A percentile compares a stretch with the other conserved stretches of the same genome.
These are phyloP conservation scores for Acronicta aceris DNA, from an alignment of 2,888 invertebrate genomes.

Conservation along the genomic window DNA sequence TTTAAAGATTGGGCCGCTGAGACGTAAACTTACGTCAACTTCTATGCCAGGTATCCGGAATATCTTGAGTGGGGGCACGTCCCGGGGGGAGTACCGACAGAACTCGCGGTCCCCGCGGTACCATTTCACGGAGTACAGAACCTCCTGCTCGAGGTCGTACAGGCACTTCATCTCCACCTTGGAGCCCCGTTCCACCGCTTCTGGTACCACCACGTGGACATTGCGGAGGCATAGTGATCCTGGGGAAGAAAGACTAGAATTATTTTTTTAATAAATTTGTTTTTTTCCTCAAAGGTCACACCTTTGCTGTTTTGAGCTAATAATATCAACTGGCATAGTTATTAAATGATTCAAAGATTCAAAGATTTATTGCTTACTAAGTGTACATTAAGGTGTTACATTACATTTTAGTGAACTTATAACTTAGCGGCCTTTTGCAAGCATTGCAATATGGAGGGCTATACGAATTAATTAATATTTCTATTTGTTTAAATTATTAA, in stretches of 20 bases:
- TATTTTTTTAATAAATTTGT: no score
- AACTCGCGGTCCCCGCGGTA: constrained; percentile 91
- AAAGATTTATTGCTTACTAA: no score
- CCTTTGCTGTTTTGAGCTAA: no score
- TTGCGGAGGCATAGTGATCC: constrained; percentile 87
- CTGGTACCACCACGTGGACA: constrained; percentile 91
- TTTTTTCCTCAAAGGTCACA: no score
- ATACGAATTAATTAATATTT: no score
- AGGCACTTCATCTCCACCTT: constrained; percentile 90
- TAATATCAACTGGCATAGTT: no score
- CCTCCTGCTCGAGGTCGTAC: constrained; percentile 91
- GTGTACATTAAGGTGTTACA: no score
- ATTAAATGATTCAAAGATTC: no score
- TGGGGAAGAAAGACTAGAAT: constrained; percentile 54
- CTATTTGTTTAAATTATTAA: no score
- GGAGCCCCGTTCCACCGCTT: constrained; percentile 90
- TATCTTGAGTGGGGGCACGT: constrained; percentile 90
- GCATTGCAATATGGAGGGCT: no score
- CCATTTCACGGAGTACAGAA: constrained; percentile 92
- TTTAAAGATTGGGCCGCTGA: constrained; percentile 14
- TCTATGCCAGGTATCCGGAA: constrained; percentile 90
- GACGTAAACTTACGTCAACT: constrained; percentile 87
- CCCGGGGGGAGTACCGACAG: constrained; percentile 90
- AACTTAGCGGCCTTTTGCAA: no score
- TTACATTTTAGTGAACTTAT: no score